Conservation (phyloP, 2,797 vertebrate species). For the Nasua narica region DNA sequence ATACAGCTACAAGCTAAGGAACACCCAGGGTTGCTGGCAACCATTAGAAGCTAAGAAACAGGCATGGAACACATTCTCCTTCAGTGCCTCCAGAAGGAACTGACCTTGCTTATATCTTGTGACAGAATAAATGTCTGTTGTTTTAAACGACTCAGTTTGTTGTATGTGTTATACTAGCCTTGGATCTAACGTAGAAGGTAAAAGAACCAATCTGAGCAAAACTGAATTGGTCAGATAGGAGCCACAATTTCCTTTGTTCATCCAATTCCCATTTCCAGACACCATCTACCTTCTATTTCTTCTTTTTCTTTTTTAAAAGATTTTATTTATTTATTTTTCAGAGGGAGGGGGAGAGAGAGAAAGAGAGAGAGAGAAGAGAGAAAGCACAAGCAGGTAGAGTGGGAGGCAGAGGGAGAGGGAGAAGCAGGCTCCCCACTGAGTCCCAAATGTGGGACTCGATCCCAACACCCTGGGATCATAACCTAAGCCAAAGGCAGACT, state of each 20-base stretch:
- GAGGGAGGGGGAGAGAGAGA: too few relatives aligned
- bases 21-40: background rate
- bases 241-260: background rate
- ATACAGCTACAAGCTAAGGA: background rate
- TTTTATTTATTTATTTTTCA: background rate
- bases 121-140: background rate
- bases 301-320: background rate
- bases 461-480: background rate
- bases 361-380: too few relatives aligned
- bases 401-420: background rate
- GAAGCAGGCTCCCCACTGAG: background rate
- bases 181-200: background rate
- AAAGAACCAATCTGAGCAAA: background rate
- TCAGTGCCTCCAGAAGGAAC: background rate
- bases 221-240: background rate
- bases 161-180: background rate
- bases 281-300: background rate
- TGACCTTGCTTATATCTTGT: background rate
- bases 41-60: background rate
- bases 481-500: background rate
- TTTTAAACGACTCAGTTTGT: background rate
- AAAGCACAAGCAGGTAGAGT: background rate
- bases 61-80: background rate
- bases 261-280: background rate
- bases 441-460: background rate